Percentiles rank a stretch among this genome's conserved stretches.
These are phyloP conservation scores for Acrobasis suavella DNA, from an alignment of 2,888 invertebrate species.

Conservation along the genomic window DNA sequence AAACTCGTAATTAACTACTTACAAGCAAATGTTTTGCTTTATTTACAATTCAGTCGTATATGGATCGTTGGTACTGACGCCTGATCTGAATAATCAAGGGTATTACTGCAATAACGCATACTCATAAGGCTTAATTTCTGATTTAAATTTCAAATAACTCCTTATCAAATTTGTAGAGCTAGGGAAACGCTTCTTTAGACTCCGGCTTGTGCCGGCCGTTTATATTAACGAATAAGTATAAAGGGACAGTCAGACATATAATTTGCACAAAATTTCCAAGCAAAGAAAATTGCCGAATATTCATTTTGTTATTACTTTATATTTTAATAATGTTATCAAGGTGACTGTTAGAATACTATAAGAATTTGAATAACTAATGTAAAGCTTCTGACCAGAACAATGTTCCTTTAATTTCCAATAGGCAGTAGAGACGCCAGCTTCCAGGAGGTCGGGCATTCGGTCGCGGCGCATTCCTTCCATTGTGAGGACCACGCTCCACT, in stretches of 20 bases:
- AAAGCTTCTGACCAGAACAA: not conserved
- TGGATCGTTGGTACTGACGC: not conserved
- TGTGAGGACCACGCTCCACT: constrained; percentile 56
- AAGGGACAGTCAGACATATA: too few species aligned
- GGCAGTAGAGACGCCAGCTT: constrained; percentile 21
- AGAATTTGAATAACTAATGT: not conserved
- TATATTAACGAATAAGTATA: too few species aligned
- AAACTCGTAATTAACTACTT: constrained; percentile 30
- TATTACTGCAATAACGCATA: constrained; percentile 23
- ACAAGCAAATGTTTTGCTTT: constrained; percentile 10
- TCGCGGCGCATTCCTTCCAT: constrained; percentile 59
- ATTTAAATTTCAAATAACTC: too few species aligned
- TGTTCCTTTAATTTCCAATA: not conserved
- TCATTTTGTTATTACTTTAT: too few species aligned
- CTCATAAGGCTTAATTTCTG: too few species aligned
- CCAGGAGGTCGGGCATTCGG: constrained; percentile 53
- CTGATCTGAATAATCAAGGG: constrained; percentile 8
- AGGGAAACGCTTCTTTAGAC: too few species aligned
- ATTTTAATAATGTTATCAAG: too few species aligned
- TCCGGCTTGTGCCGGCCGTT: too few species aligned
- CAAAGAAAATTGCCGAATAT: too few species aligned
- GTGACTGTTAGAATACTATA: not conserved
- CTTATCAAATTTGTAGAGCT: too few species aligned
- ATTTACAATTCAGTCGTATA: constrained; percentile 13
- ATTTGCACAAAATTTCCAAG: too few species aligned